Evolutionary conservation across 2,888 invertebrate genomes (phyloP), one percentile per base, ranked within the genome.

Genomic region (Lochmaea crataegi): DNA sequence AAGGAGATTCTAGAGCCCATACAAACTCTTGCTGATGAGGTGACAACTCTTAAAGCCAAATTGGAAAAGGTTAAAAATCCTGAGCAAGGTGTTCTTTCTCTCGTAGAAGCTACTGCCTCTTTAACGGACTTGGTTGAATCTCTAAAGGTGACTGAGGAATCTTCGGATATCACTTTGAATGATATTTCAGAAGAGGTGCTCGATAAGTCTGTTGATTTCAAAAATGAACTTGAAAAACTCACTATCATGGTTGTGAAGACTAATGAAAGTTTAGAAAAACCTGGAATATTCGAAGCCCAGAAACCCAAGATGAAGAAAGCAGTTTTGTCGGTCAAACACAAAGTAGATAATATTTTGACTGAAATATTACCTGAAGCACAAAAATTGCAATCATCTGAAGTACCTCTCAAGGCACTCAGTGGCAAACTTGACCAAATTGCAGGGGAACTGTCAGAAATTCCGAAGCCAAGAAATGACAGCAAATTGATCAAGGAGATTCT

Each of bases 11-110:
- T 70, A 45, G 72, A 68, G 14, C 69, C 76, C 18, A 16, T 77
- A 42, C 42, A 76, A 64, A 74, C 72, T 42, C 71, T 77, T 48
- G 14, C 12, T 41, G 42, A 12, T 9, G 65, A 56, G 42, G 22
- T 64, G 2, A 16, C 45, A 11, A 12, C 58, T 14, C 26, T 70
- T 1, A 64, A 70, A 57, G 11, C 65, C 11, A 65, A 68, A 77
- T 16, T 78, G 77, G 61, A 63, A 67, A 26, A 42, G 68, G 22
- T 22, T 77, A 22, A 72, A 79, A 41, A 64, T 38, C 69, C 26
- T 12, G 48, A 71, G 12, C 26, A 48, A 14, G 74, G 68, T 38
- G 26, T 72, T 38, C 51, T 67, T 12, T 68, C 66, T 48, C 14
- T 74, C 9, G 16, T 45, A 57, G 68, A 68, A 63, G n/a, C 61